A percentile compares a stretch with the other conserved stretches of the same genome.
phyloP scores from a whole-genome alignment of 1,140 invertebrate species.

The Drosophila subobscura region DNA sequence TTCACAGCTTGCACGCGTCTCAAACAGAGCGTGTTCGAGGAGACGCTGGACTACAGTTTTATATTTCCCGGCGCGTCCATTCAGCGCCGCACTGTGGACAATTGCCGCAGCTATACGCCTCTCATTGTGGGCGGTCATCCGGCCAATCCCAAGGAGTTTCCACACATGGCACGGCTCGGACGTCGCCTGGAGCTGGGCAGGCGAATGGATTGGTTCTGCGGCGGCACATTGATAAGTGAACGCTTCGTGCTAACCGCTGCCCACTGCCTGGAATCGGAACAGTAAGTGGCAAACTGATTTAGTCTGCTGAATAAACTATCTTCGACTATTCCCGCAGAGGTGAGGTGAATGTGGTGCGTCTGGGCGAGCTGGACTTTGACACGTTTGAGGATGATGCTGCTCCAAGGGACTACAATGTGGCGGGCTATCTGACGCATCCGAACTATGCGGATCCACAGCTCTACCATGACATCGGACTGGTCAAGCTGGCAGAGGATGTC shows the following conservation, averaged over 20 bases:
- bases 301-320: not conserved
- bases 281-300: slow-evolving; percentile 40
- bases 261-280: slow-evolving; percentile 74
- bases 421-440: slow-evolving; percentile 51
- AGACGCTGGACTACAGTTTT: slow-evolving; percentile 52
- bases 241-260: slow-evolving; percentile 82
- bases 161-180: slow-evolving; percentile 82
- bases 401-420: slow-evolving; percentile 61
- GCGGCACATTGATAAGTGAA: slow-evolving; percentile 80
- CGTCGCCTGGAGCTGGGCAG: slow-evolving; percentile 5
- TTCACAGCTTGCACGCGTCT: slow-evolving; percentile 51
- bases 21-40: slow-evolving; percentile 63
- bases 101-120: slow-evolving; percentile 56
- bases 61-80: slow-evolving; percentile 58
- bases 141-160: slow-evolving; percentile 80
- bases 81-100: slow-evolving; percentile 42
- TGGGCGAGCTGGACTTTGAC: slow-evolving; percentile 72
- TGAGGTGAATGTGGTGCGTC: slow-evolving; percentile 65
- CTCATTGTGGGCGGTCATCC: slow-evolving; percentile 71
- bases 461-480: slow-evolving; percentile 75
- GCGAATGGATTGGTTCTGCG: slow-evolving; percentile 75
- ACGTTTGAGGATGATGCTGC: slow-evolving; percentile 57
- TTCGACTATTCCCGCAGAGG: slow-evolving; percentile 30
- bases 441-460: slow-evolving; percentile 48
- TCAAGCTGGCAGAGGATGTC: slow-evolving; percentile 54